These are phyloP conservation scores for Orthosia gracilis DNA, from an alignment of 2,888 invertebrate genomes.

Conservation along the genomic window DNA sequence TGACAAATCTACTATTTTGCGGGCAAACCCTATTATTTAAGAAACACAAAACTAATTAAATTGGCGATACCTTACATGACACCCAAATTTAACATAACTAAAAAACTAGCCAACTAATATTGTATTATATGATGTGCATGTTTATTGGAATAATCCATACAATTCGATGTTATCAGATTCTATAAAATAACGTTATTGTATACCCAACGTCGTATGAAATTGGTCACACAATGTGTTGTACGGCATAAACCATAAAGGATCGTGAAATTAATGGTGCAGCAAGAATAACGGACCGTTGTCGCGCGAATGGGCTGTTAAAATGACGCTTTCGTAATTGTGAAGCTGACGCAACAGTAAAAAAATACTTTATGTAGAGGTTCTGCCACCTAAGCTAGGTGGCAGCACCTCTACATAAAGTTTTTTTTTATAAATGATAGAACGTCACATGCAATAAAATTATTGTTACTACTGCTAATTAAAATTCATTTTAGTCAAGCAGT, in stretches of 20 bases:
- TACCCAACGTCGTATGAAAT: conserved; percentile 21
- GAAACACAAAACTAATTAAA: too few species aligned
- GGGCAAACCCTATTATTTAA: too few species aligned
- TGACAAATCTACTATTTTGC: too few species aligned
- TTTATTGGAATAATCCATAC: neutral
- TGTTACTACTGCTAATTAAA: neutral
- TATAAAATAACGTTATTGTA: conserved; percentile 5
- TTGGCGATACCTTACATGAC: too few species aligned
- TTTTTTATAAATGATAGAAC: neutral
- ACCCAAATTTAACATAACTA: too few species aligned
- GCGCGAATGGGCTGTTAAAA: conserved; percentile 43
- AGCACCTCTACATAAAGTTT: neutral
- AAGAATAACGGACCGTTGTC: conserved; percentile 4
- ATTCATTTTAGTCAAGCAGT: neutral
- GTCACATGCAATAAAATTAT: neutral
- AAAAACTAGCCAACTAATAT: too few species aligned
- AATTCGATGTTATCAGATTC: conserved; percentile 2
- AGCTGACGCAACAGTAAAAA: neutral
- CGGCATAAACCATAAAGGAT: conserved; percentile 10
- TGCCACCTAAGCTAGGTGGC: conserved; percentile 32
- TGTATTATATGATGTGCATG: neutral
- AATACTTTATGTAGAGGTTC: too few species aligned
- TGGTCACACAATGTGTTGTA: conserved; percentile 15
- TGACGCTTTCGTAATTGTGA: conserved; percentile 8
- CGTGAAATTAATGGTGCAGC: conserved; percentile 45